A percentile compares a stretch with the other conserved stretches of the same genome.
phyloP scores from a whole-genome alignment of 2,888 invertebrate species.

The Epirrhoe alternata region DNA sequence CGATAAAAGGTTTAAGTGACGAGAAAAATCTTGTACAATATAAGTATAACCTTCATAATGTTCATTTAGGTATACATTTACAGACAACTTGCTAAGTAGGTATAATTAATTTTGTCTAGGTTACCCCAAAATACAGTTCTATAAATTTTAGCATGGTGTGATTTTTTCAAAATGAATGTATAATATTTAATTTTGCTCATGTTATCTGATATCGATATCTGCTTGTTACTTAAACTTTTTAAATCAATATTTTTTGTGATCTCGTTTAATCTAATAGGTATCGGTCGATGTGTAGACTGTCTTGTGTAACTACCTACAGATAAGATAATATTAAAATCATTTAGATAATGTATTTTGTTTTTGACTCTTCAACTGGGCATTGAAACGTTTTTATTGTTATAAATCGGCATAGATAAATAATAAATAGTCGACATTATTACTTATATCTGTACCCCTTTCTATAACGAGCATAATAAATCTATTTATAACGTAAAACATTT shows the following conservation, averaged over 20 bases:
- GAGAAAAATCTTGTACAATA: neutral
- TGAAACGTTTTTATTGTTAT: neutral
- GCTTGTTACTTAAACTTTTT: slow-evolving; percentile 7
- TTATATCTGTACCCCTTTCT: slow-evolving; percentile 11
- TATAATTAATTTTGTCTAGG: neutral
- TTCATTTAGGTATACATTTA: neutral
- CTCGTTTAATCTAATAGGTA: neutral
- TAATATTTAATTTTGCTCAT: slow-evolving; percentile 6
- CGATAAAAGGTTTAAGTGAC: neutral
- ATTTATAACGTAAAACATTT: slow-evolving; percentile 10
- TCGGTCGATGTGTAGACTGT: neutral
- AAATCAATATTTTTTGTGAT: neutral
- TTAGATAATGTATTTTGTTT: neutral
- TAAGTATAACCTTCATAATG: too few species aligned
- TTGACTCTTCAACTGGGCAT: too few species aligned
- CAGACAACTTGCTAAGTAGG: neutral
- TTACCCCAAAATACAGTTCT: neutral
- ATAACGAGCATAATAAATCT: slow-evolving; percentile 32
- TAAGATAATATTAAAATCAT: neutral
- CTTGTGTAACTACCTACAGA: too few species aligned
- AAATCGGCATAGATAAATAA: neutral
- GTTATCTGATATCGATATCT: neutral
- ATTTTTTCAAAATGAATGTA: neutral
- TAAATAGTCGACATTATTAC: neutral
- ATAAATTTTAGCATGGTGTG: too few species aligned